These are phyloP conservation scores for Lytechinus variegatus DNA, from an alignment of 35 echinoderm and acorn worm species.

Conservation along the genomic window DNA sequence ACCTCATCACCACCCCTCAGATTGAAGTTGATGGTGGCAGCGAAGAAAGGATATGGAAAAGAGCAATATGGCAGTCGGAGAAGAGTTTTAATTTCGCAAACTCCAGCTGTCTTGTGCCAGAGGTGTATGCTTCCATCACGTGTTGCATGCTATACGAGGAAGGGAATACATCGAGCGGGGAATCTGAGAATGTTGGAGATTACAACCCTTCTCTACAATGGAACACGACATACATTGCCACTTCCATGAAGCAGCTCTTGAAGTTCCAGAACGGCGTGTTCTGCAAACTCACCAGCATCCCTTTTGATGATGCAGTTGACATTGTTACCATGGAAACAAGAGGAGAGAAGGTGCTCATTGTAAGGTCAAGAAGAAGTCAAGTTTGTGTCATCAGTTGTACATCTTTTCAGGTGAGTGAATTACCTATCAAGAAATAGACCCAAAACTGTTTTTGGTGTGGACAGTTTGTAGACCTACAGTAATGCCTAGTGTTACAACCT, in stretches of 20 bases:
- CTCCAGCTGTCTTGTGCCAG: neutral
- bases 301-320: neutral
- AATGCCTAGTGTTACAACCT: too few relatives aligned
- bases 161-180: neutral
- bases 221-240: neutral
- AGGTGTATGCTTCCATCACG: neutral
- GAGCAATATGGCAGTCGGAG: neutral
- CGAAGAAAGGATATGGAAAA: neutral
- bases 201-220: neutral
- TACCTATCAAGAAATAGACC: too few relatives aligned
- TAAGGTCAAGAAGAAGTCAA: neutral
- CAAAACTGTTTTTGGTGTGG: too few relatives aligned
- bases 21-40: neutral
- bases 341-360: neutral
- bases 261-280: conserved; percentile 16
- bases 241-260: conserved; percentile 33
- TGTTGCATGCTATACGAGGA: neutral
- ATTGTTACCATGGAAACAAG: conserved; percentile 17
- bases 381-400: neutral
- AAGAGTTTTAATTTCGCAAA: neutral
- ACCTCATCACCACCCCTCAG: neutral
- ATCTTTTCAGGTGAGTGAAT: conserved; percentile 8
- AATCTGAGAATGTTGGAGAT: neutral
- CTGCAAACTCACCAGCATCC: neutral
- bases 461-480: too few relatives aligned